These are phyloP conservation scores for Conus betulinus DNA, from an alignment of 1,140 invertebrate species.

Conservation along the genomic window DNA sequence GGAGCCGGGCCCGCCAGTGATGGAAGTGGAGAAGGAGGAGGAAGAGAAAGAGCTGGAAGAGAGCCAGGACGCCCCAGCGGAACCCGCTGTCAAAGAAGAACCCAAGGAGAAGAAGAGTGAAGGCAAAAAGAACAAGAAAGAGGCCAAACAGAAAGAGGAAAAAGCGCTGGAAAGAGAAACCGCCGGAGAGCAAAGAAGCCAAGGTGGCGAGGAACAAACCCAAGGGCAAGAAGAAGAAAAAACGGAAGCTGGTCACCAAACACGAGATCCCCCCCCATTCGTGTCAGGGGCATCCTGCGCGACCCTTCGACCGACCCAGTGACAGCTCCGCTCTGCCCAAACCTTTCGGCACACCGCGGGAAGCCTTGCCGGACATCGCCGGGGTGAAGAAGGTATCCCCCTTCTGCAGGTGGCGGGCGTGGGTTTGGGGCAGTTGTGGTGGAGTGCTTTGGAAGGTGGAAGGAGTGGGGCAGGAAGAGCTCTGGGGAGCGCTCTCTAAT, in stretches of 20 bases:
- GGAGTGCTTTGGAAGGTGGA: background rate
- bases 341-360: background rate
- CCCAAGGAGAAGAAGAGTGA: background rate
- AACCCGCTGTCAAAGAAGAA: background rate
- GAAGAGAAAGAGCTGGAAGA: background rate
- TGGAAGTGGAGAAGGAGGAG: constrained; percentile 16
- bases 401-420: background rate
- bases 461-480: no score
- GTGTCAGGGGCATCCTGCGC: background rate
- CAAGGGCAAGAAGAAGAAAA: constrained; percentile 8
- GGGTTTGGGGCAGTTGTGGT: background rate
- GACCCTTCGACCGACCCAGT: background rate
- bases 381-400: constrained; percentile 23
- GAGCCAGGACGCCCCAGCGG: background rate
- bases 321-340: background rate
- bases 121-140: background rate
- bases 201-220: no score
- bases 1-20: background rate
- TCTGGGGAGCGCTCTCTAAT: no score
- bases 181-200: background rate
- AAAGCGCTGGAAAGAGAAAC: constrained; percentile 3
- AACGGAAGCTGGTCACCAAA: background rate
- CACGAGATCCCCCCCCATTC: constrained; percentile 3
- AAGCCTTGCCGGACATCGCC: constrained; percentile 14
- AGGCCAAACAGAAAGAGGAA: background rate